These are phyloP conservation scores for Drosophila miranda DNA, from an alignment of 1,140 invertebrate genomes.

Conservation along the genomic window DNA sequence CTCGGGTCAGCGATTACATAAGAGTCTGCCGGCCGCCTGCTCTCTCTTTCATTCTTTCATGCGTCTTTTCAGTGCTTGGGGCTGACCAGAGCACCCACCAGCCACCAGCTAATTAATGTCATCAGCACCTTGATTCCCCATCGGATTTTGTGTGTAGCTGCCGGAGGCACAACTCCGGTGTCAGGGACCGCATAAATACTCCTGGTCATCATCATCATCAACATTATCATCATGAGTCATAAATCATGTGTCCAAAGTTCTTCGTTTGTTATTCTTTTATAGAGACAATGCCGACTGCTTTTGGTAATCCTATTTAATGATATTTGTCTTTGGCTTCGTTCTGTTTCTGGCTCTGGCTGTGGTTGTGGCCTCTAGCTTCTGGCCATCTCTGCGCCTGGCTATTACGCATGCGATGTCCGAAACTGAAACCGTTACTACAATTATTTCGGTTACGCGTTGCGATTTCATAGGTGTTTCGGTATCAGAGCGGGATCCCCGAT, in stretches of 20 bases:
- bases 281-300: constrained; percentile 43
- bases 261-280: constrained; percentile 44
- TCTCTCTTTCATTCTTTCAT: constrained; percentile 24
- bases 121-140: constrained; percentile 64
- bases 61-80: constrained; percentile 8
- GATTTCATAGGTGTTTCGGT: constrained; percentile 47
- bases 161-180: constrained; percentile 22
- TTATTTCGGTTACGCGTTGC: constrained; percentile 48
- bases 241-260: constrained; percentile 43
- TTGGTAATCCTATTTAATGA: constrained; percentile 79
- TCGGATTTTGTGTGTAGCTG: constrained; percentile 58
- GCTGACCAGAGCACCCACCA: constrained; percentile 12
- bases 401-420: constrained; percentile 61
- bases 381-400: constrained; percentile 20
- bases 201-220: constrained; percentile 77
- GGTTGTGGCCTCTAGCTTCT: constrained; percentile 24
- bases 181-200: constrained; percentile 71
- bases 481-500: constrained; percentile 13
- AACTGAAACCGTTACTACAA: constrained; percentile 56
- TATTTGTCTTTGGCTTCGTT: constrained; percentile 52
- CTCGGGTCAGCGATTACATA: constrained; percentile 43
- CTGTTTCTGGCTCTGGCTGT: constrained; percentile 15
- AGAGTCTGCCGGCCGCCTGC: constrained; percentile 18
- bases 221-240: constrained; percentile 42
- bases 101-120: constrained; percentile 68